Percentiles rank a stretch among this genome's conserved stretches.
Conservation (phyloP, 1,140 invertebrate species). For the Ceratosolen solmsi region DNA sequence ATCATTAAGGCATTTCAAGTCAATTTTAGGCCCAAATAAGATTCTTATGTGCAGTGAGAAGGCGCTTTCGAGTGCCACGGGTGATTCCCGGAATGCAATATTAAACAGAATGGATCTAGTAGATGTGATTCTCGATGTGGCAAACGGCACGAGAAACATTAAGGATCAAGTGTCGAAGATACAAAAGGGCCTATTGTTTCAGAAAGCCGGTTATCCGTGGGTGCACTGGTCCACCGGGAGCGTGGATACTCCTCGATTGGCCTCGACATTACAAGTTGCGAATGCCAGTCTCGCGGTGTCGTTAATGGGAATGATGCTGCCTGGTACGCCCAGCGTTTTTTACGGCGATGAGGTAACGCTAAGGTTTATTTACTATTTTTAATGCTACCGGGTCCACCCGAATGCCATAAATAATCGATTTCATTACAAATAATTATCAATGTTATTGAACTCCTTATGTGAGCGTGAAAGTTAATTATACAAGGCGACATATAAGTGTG, state of each 20-base stretch:
- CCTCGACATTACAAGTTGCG: slow-evolving; percentile 70
- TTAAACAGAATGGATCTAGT: slow-evolving; percentile 80
- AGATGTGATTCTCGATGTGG: slow-evolving; percentile 79
- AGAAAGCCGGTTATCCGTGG: slow-evolving; percentile 79
- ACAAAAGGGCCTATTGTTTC: slow-evolving; percentile 76
- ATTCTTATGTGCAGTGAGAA: slow-evolving; percentile 80
- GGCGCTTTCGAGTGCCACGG: slow-evolving; percentile 72
- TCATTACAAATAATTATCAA: no score
- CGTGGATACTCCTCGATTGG: slow-evolving; percentile 75
- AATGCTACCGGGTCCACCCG: no score
- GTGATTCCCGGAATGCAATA: slow-evolving; percentile 71
- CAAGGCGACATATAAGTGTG: no score
- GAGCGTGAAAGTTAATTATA: no score
- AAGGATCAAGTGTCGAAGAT: slow-evolving; percentile 76
- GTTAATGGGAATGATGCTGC: slow-evolving; percentile 82
- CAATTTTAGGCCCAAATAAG: slow-evolving; percentile 75
- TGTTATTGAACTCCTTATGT: no score
- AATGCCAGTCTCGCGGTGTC: slow-evolving; percentile 79
- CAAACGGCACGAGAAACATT: slow-evolving; percentile 75
- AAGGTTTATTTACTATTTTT: slow-evolving; percentile 12
- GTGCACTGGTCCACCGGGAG: slow-evolving; percentile 84
- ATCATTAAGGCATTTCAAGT: slow-evolving; percentile 79
- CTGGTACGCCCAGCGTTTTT: slow-evolving; percentile 86
- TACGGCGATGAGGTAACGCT: slow-evolving; percentile 86
- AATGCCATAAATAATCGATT: no score